Evolutionary conservation across 2,888 invertebrate species (phyloP).

Genomic region (Balanococcus diminutus): DNA sequence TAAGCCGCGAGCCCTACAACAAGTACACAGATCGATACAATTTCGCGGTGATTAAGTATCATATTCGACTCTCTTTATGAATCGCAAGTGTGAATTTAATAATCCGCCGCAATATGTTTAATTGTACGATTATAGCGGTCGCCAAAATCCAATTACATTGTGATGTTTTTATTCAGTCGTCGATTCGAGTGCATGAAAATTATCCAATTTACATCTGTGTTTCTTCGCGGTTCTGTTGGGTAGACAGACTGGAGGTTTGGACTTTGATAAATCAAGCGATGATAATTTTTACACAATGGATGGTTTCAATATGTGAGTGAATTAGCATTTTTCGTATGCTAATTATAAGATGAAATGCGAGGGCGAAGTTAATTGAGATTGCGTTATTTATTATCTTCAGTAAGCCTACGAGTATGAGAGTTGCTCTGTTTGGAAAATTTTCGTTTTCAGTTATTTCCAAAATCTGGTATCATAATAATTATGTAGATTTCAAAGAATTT

Average conservation of each 20-base stretch:
- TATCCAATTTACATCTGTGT: neutral
- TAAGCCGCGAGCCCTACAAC: neutral
- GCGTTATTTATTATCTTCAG: too few species aligned
- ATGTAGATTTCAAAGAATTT: too few species aligned
- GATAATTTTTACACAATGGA: neutral
- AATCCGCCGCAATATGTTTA: slow-evolving; percentile 25
- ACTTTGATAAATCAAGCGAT: neutral
- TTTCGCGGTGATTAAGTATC: neutral
- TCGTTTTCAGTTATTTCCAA: too few species aligned
- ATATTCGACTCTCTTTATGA: too few species aligned
- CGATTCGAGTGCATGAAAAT: neutral
- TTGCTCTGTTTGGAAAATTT: too few species aligned
- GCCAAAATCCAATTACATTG: neutral
- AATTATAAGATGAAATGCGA: neutral
- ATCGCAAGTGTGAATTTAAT: neutral
- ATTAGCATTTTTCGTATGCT: neutral
- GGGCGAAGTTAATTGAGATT: neutral
- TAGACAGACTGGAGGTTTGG: neutral
- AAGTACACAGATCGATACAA: neutral
- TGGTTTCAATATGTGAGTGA: neutral
- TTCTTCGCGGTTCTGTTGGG: neutral
- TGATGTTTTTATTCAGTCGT: neutral
- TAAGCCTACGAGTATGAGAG: too few species aligned
- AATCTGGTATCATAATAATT: too few species aligned
- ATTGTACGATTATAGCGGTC: slow-evolving; percentile 21